A percentile compares a stretch with the other conserved stretches of the same genome.
Conservation (phyloP, 2,888 invertebrate species). For the Melanotus villosus region DNA sequence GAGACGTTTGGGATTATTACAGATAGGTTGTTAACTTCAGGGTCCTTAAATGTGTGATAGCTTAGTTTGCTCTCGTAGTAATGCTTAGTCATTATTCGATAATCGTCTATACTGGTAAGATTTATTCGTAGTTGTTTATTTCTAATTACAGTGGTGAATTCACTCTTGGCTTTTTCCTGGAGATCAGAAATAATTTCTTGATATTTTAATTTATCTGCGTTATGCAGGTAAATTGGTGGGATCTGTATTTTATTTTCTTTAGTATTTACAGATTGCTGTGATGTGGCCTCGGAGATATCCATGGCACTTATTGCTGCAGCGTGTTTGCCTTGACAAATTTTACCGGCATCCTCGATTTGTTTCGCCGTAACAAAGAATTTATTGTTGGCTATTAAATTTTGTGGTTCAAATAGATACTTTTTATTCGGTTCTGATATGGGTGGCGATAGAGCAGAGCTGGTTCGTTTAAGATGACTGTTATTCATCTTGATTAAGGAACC, state of each 20-base stretch:
- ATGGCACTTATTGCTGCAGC: too few relatives aligned
- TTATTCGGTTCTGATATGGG: too few relatives aligned
- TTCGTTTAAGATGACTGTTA: neutral
- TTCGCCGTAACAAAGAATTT: conserved; percentile 11
- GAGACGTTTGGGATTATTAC: conserved; percentile 19
- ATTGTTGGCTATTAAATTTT: conserved; percentile 22
- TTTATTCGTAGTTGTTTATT: conserved; percentile 8
- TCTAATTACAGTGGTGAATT: too few relatives aligned
- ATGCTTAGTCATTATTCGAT: conserved; percentile 14
- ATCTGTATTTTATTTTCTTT: conserved; percentile 10
- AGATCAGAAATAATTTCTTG: too few relatives aligned
- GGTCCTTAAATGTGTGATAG: conserved; percentile 12
- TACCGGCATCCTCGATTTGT: conserved; percentile 4
- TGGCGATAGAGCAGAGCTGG: neutral
- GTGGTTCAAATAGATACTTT: conserved; percentile 23
- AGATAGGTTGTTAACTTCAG: too few relatives aligned
- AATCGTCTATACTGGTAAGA: too few relatives aligned
- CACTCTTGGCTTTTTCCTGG: conserved; percentile 18
- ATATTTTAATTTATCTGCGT: conserved; percentile 15
- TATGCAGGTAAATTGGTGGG: conserved; percentile 10
- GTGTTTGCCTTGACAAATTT: too few relatives aligned
- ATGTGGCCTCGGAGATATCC: conserved; percentile 6
- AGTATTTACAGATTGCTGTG: conserved; percentile 2
- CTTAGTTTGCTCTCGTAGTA: conserved; percentile 9
- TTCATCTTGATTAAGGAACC: neutral